These are phyloP conservation scores for Ciconia maguari DNA, from an alignment of 2,113 vertebrate species.

Conservation along the genomic window DNA sequence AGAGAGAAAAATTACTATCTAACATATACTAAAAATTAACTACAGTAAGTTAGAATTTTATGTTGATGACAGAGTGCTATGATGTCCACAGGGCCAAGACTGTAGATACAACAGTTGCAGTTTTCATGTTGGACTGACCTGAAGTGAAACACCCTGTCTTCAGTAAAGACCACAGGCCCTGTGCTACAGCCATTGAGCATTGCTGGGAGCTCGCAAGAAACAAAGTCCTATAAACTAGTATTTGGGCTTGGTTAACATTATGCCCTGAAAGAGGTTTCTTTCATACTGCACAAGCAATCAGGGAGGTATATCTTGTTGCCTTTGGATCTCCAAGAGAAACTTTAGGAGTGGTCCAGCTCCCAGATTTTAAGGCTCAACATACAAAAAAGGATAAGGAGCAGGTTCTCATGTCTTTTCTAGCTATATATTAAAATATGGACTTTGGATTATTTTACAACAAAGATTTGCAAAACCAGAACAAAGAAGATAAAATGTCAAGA, in stretches of 20 bases:
- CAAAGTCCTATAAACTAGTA: background rate
- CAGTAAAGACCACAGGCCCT: background rate
- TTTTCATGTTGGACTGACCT: background rate
- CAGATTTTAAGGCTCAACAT: background rate
- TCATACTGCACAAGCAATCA: background rate
- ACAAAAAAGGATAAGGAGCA: background rate
- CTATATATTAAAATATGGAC: background rate
- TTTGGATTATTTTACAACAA: background rate
- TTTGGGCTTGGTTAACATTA: background rate
- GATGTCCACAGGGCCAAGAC: background rate
- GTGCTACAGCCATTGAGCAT: accelerated
- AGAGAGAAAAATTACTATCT: background rate
- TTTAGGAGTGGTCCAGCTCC: background rate
- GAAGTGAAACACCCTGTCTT: background rate
- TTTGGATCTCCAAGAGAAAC: background rate
- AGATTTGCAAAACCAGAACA: background rate
- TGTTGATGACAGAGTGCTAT: background rate
- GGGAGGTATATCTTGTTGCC: background rate
- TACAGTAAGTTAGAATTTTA: background rate
- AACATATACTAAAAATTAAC: background rate
- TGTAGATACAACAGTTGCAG: background rate
- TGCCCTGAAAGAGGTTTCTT: background rate
- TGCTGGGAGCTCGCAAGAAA: background rate
- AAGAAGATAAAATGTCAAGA: background rate
- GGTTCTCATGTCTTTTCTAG: background rate